Conservation (phyloP, 2,888 invertebrate genomes). For the Allygus modestus region DNA sequence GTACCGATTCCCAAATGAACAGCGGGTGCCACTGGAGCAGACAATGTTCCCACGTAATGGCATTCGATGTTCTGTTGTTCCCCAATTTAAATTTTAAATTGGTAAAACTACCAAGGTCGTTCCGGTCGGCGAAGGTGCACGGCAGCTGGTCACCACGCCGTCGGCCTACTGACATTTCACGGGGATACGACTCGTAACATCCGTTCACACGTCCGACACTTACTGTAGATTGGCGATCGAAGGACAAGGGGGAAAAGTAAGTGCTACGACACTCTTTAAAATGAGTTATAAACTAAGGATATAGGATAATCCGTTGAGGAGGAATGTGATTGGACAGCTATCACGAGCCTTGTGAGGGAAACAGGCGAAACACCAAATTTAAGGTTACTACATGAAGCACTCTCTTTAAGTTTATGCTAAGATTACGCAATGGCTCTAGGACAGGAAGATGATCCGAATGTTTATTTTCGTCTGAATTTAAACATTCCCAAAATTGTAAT, state of each 20-base stretch:
- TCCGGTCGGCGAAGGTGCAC: neutral
- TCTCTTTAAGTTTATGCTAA: too few relatives aligned
- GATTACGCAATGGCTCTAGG: too few relatives aligned
- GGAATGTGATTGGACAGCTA: too few relatives aligned
- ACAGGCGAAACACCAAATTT: too few relatives aligned
- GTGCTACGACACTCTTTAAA: neutral
- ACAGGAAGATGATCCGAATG: too few relatives aligned
- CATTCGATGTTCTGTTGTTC: neutral
- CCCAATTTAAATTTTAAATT: constrained; percentile 3
- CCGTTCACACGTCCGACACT: neutral
- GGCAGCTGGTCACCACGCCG: neutral
- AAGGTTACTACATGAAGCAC: too few relatives aligned
- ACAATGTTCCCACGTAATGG: neutral
- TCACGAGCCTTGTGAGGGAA: too few relatives aligned
- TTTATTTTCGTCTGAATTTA: too few relatives aligned
- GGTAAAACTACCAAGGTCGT: neutral
- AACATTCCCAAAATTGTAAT: too few relatives aligned
- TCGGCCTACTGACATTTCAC: constrained; percentile 12
- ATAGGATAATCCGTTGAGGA: too few relatives aligned
- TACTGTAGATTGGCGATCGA: neutral
- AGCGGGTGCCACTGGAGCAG: neutral
- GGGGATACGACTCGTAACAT: neutral
- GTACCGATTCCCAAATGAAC: too few relatives aligned
- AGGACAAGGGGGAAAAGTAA: neutral
- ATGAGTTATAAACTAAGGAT: too few relatives aligned